Evolutionary conservation across 2,888 invertebrate genomes (phyloP).

Genomic region (Torymus auratus): DNA sequence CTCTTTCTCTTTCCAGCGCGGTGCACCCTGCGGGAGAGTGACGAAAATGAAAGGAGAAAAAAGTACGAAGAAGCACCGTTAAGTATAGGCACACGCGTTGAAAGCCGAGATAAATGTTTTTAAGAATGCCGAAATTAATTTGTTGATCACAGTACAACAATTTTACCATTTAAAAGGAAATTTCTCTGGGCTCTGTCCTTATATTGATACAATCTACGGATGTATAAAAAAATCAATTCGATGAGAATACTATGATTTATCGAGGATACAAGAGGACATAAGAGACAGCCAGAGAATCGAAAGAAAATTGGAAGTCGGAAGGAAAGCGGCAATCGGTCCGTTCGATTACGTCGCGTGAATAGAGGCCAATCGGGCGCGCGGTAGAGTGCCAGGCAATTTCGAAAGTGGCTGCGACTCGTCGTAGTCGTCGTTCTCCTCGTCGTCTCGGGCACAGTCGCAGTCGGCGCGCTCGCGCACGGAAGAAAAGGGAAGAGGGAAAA

Average conservation of each 20-base stretch:
- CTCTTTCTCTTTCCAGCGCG: conserved; percentile 45
- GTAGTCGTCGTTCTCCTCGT: background rate
- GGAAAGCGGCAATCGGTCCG: conserved; percentile 58
- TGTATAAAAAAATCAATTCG: background rate
- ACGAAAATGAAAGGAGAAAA: conserved; percentile 36
- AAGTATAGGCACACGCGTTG: background rate
- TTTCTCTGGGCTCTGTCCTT: no score
- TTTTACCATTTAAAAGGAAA: no score
- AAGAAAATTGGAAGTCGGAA: conserved; percentile 47
- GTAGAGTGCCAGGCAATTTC: conserved; percentile 66
- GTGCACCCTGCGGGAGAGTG: conserved; percentile 25
- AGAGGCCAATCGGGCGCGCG: conserved; percentile 60
- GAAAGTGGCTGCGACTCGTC: conserved; percentile 60
- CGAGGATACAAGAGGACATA: conserved; percentile 17
- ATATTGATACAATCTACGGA: no score
- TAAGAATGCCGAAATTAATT: conserved; percentile 25
- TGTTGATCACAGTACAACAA: background rate
- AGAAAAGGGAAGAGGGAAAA: conserved; percentile 56
- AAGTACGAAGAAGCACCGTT: background rate
- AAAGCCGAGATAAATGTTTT: conserved; percentile 24
- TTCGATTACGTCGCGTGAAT: conserved; percentile 61
- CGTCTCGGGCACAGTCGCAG: conserved; percentile 57
- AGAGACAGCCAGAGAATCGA: conserved; percentile 52
- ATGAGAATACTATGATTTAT: conserved; percentile 29
- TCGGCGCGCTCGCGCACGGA: conserved; percentile 47